phyloP scores from a whole-genome alignment of 2,113 vertebrate genomes.

The Nothobranchius kuhntae region DNA sequence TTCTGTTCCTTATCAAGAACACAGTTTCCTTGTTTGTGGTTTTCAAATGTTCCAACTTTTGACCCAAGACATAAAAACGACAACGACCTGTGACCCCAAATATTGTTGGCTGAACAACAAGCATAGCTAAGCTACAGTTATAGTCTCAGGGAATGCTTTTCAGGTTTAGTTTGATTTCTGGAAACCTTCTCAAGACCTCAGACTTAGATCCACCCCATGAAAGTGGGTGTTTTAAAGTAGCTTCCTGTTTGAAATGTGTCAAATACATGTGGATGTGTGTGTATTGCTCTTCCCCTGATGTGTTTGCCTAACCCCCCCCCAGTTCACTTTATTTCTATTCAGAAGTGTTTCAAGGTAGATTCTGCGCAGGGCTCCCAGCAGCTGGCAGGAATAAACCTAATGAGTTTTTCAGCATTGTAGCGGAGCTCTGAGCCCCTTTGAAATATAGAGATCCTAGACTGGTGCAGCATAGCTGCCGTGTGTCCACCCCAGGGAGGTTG shows the following conservation, averaged over 20 bases:
- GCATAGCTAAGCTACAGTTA: too few species aligned
- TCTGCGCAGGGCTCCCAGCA: constrained; percentile 64
- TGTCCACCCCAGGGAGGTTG: constrained; percentile 56
- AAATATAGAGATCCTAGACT: constrained; percentile 65
- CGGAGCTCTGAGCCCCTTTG: constrained; percentile 58
- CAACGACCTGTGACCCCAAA: too few species aligned
- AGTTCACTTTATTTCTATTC: constrained; percentile 59
- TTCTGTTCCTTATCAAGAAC: too few species aligned
- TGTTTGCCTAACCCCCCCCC: constrained; percentile 52
- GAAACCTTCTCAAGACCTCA: too few species aligned
- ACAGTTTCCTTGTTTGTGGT: too few species aligned
- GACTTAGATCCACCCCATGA: too few species aligned
- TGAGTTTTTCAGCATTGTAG: constrained; percentile 73
- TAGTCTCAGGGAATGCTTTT: too few species aligned
- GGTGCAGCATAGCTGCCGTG: constrained; percentile 43
- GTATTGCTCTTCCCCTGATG: neutral
- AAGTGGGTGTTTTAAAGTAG: neutral
- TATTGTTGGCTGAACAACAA: too few species aligned
- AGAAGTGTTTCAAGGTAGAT: constrained; percentile 56
- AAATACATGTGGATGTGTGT: constrained; percentile 35
- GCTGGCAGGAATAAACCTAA: constrained; percentile 79
- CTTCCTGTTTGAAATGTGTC: constrained; percentile 2
- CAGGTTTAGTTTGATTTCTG: too few species aligned
- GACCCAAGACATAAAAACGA: too few species aligned
- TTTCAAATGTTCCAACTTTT: too few species aligned